Percentiles rank a stretch among this genome's conserved stretches.
These are phyloP conservation scores for Epinephelus awoara DNA, from an alignment of 2,797 vertebrate genomes.

Conservation along the genomic window DNA sequence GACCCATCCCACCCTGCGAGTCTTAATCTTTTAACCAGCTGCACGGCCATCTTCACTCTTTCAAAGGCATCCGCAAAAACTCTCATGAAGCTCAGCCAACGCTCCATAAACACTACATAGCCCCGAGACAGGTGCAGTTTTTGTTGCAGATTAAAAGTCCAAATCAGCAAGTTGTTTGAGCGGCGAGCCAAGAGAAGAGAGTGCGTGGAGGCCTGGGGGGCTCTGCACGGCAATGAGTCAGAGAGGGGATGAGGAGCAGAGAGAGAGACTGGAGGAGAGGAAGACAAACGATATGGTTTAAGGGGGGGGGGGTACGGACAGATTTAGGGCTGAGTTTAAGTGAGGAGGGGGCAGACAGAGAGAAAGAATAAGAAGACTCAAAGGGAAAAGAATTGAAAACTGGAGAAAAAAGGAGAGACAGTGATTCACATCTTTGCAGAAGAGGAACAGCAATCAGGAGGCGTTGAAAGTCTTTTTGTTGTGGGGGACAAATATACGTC, in stretches of 20 bases:
- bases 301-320: no score
- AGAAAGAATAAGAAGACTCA: conserved; percentile 7
- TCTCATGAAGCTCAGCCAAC: conserved; percentile 49
- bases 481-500: conserved; percentile 12
- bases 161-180: conserved; percentile 79
- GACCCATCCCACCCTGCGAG: not conserved
- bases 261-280: conserved; percentile 37
- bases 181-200: conserved; percentile 67
- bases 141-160: conserved; percentile 77
- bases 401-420: conserved; percentile 1
- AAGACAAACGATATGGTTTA: conserved; percentile 59
- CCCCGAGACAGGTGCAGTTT: conserved; percentile 68
- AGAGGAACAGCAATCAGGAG: conserved; percentile 16
- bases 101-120: conserved; percentile 54
- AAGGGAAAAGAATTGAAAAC: conserved; percentile 14
- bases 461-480: conserved; percentile 33
- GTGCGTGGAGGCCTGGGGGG: conserved; percentile 46
- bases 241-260: conserved; percentile 45
- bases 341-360: conserved; percentile 20
- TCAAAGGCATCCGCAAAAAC: conserved; percentile 47
- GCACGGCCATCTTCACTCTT: conserved; percentile 25
- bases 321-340: conserved; percentile 56
- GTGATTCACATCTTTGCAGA: conserved; percentile 34
- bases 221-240: conserved; percentile 63
- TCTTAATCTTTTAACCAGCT: conserved; percentile 42